phyloP scores from a whole-genome alignment of 2,113 vertebrate species.

The Calidris pugnax region DNA sequence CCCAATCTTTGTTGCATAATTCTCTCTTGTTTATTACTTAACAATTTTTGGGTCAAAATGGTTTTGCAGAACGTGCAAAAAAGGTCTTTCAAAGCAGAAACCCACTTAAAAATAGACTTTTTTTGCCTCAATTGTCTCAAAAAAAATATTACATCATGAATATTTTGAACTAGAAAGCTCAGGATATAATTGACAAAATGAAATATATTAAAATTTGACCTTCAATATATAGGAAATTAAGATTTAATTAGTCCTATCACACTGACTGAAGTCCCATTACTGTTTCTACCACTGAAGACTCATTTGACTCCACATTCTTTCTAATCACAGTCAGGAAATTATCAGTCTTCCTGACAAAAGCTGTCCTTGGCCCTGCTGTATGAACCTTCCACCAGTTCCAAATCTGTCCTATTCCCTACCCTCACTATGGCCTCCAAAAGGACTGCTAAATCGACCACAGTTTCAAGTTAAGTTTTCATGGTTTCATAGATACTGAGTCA shows the following conservation, averaged over 20 bases:
- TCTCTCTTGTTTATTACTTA: background rate
- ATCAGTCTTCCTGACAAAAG: background rate
- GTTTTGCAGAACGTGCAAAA: background rate
- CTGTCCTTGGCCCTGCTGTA: background rate
- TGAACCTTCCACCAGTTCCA: accelerated
- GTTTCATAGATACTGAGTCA: background rate
- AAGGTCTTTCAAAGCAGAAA: background rate
- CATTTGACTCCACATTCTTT: background rate
- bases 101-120: background rate
- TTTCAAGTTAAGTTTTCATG: background rate
- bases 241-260: background rate
- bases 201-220: background rate
- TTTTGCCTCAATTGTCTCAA: background rate
- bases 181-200: background rate
- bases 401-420: background rate
- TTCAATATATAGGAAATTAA: background rate
- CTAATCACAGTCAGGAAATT: background rate
- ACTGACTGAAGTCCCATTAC: background rate
- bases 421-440: background rate
- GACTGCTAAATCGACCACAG: background rate
- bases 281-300: background rate
- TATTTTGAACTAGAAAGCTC: background rate
- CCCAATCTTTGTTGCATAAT: background rate
- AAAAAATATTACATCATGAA: background rate
- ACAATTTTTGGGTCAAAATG: background rate